Evolutionary conservation across 2,888 invertebrate species (phyloP).

Genomic region (Callimorpha dominula): DNA sequence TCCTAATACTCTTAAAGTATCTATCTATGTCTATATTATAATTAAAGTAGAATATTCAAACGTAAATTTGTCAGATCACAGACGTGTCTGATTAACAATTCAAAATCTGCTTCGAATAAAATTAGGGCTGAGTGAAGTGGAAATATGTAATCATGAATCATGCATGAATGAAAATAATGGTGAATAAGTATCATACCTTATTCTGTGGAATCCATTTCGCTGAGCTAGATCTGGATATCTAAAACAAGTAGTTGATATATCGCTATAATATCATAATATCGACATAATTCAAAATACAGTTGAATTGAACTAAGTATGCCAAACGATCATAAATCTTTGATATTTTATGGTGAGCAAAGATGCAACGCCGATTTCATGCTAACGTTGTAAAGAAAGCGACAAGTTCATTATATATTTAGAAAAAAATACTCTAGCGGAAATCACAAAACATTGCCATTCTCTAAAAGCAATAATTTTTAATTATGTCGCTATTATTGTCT

Average conservation of each 20-base stretch:
- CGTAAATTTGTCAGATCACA: constrained; percentile 5
- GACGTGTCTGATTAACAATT: constrained; percentile 17
- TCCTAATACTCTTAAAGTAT: constrained; percentile 1
- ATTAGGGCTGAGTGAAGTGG: not conserved
- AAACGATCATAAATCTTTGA: too few species aligned
- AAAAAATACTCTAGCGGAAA: too few species aligned
- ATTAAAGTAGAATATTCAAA: constrained; percentile 14
- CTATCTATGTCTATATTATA: constrained; percentile 2
- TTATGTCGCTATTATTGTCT: too few species aligned
- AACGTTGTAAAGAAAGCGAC: too few species aligned
- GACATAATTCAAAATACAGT: too few species aligned
- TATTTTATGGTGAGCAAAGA: too few species aligned
- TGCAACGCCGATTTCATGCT: too few species aligned
- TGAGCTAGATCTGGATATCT: not conserved
- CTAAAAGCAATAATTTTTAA: too few species aligned
- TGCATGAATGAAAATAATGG: not conserved
- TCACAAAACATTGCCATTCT: too few species aligned
- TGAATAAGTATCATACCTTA: not conserved
- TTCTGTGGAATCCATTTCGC: not conserved
- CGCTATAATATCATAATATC: too few species aligned
- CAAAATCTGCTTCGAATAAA: constrained; percentile 13
- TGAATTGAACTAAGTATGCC: too few species aligned
- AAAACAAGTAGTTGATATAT: not conserved
- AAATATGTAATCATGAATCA: constrained; percentile 6
- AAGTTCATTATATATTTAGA: too few species aligned